Conservation (phyloP, 2,113 vertebrate genomes). For the Fulmarus glacialis region DNA sequence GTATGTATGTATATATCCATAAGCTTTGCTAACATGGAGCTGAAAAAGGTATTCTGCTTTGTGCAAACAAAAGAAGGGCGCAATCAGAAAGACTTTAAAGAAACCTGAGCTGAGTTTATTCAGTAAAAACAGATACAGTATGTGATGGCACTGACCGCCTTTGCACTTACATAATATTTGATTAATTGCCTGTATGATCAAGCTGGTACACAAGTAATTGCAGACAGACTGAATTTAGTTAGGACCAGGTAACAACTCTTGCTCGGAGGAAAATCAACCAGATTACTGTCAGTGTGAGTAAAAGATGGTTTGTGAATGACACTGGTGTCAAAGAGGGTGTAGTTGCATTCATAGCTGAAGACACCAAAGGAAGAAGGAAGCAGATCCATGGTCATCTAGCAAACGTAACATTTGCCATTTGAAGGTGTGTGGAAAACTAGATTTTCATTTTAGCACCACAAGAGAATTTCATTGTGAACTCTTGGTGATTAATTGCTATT, state of each 20-base stretch:
- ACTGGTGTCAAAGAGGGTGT: background rate
- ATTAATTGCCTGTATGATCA: background rate
- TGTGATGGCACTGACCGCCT: background rate
- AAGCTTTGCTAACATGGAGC: background rate
- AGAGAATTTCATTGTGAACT: background rate
- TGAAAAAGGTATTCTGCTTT: background rate
- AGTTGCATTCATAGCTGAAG: background rate
- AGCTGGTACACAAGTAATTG: background rate
- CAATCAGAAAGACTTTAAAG: background rate
- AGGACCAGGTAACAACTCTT: background rate
- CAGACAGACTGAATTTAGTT: background rate
- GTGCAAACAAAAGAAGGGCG: background rate
- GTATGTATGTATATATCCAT: background rate
- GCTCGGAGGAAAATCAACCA: background rate
- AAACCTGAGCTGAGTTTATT: background rate
- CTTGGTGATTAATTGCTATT: background rate
- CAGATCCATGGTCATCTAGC: background rate
- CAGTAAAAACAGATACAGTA: background rate
- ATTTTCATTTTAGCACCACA: background rate
- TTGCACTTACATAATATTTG: background rate
- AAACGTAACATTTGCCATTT: background rate
- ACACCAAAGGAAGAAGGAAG: background rate
- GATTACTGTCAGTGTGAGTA: background rate
- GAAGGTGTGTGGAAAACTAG: background rate
- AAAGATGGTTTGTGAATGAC: background rate